Percentiles rank a stretch among this genome's conserved stretches.
phyloP scores from a whole-genome alignment of 92 coral and sea anemone genomes.

The Nematostella vectensis region DNA sequence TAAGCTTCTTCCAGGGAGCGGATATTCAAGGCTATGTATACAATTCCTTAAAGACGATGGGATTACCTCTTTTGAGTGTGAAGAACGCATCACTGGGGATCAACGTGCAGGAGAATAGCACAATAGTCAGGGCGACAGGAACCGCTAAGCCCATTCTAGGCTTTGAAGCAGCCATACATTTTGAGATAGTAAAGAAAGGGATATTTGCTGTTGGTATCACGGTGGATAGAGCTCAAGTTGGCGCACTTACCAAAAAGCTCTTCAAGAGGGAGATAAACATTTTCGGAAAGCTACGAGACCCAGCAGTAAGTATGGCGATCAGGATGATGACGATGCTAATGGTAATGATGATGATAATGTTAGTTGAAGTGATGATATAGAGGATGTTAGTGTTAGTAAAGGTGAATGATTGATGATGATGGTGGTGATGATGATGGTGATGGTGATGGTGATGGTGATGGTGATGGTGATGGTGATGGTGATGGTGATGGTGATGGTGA shows the following conservation, averaged over 20 bases:
- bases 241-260: conserved; percentile 26
- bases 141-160: conserved; percentile 29
- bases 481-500: no score
- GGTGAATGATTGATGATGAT: not conserved
- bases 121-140: conserved; percentile 37
- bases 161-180: conserved; percentile 29
- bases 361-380: not conserved
- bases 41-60: conserved; percentile 20
- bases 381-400: not conserved
- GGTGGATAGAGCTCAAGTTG: conserved; percentile 37
- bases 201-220: conserved; percentile 53
- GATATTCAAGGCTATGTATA: conserved; percentile 21
- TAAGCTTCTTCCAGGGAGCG: conserved; percentile 6
- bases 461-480: no score
- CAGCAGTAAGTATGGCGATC: conserved; percentile 16
- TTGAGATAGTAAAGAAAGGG: conserved; percentile 39
- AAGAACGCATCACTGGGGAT: conserved; percentile 25
- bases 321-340: not conserved
- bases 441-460: no score
- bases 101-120: conserved; percentile 14
- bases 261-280: conserved; percentile 35
- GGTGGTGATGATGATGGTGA: no score
- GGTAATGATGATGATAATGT: not conserved
- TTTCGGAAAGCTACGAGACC: conserved; percentile 36
- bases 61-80: conserved; percentile 29